These are phyloP conservation scores for Onychomys torridus DNA, from an alignment of 2,797 vertebrate genomes.

Conservation along the genomic window DNA sequence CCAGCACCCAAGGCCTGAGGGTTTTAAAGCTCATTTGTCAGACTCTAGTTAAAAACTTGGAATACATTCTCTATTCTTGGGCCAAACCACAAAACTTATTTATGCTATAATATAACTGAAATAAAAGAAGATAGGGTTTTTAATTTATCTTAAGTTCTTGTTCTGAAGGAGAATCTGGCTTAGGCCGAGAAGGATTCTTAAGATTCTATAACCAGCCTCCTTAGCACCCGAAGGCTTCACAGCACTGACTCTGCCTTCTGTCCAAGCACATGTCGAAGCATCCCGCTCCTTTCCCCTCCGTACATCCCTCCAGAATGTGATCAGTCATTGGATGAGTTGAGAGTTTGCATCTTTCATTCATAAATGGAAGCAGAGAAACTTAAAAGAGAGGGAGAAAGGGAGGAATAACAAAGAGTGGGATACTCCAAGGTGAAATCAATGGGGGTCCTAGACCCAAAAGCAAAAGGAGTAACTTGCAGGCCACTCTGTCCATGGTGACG, in stretches of 20 bases:
- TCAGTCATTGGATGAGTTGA: not conserved
- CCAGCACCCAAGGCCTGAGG: not conserved
- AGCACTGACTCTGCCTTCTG: not conserved
- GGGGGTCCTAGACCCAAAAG: not conserved
- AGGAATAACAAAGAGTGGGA: not conserved
- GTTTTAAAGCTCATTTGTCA: not conserved
- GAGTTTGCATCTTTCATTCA: not conserved
- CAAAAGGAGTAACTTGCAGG: not conserved
- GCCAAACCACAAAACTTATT: slow-evolving; percentile 12
- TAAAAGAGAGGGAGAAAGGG: not conserved
- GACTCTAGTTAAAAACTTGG: slow-evolving; percentile 18
- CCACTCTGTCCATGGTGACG: not conserved
- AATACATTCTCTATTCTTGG: not conserved
- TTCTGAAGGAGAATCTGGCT: slow-evolving; percentile 20
- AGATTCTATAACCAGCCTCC: not conserved
- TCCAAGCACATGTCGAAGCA: not conserved
- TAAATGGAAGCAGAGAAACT: not conserved
- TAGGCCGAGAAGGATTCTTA: not conserved
- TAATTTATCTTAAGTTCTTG: slow-evolving; percentile 29
- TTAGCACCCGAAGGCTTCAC: not conserved
- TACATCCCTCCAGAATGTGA: not conserved
- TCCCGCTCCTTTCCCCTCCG: not conserved
- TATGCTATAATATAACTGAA: not conserved
- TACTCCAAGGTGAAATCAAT: not conserved
- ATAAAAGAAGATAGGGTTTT: slow-evolving; percentile 26